Conservation (phyloP, 2,113 vertebrate species). For the Sinocyclocheilus rhinocerous region DNA sequence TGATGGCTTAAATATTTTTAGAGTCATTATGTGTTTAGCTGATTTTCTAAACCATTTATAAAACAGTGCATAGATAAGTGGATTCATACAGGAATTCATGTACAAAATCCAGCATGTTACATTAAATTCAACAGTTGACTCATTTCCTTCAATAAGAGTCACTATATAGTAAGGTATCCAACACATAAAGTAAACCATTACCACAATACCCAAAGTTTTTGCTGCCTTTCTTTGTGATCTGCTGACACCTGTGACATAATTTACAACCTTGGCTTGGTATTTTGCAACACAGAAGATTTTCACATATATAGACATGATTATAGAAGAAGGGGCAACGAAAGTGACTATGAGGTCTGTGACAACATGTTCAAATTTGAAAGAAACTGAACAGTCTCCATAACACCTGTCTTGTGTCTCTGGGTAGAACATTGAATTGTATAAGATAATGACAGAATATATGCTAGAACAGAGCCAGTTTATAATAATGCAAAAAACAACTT, state of each 20-base stretch:
- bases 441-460: not conserved
- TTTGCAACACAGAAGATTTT: slow-evolving; percentile 26
- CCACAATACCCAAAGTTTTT: slow-evolving; percentile 27
- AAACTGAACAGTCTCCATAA: not conserved
- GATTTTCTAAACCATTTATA: slow-evolving; percentile 70
- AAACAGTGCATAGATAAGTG: slow-evolving; percentile 54
- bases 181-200: slow-evolving; percentile 20
- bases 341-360: slow-evolving; percentile 4
- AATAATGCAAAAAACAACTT: not conserved
- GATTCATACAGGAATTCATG: slow-evolving; percentile 37
- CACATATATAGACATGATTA: slow-evolving; percentile 19
- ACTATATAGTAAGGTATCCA: slow-evolving; percentile 27
- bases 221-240: slow-evolving; percentile 21
- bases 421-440: not conserved
- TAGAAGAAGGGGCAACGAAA: not conserved
- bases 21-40: slow-evolving; percentile 62
- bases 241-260: not conserved
- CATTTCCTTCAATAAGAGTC: not conserved
- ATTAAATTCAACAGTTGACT: not conserved
- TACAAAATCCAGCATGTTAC: slow-evolving; percentile 25
- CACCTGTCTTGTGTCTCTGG: not conserved
- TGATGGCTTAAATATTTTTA: slow-evolving; percentile 28
- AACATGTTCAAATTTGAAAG: not conserved
- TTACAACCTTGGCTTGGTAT: slow-evolving; percentile 5
- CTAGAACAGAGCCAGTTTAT: not conserved